Percentiles rank a stretch among this genome's conserved stretches.
Conservation (phyloP, 2,113 vertebrate genomes). For the Microcebus jonahi region DNA sequence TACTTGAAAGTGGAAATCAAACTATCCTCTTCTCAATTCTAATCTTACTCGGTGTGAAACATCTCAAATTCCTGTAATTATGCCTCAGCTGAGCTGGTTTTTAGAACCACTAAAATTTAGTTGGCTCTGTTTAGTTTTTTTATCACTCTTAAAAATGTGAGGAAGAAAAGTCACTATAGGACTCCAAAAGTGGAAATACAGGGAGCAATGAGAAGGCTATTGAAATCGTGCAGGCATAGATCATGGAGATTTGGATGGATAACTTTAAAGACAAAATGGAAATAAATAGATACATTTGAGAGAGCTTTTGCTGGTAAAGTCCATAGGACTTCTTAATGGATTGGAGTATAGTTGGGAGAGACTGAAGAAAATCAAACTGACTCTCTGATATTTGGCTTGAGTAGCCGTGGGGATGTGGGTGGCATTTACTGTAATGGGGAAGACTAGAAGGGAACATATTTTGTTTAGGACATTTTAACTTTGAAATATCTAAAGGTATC, state of each 20-base stretch:
- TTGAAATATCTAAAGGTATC: neutral
- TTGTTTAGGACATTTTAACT: neutral
- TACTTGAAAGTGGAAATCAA: slow-evolving; percentile 24
- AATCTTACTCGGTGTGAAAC: neutral
- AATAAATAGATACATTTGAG: neutral
- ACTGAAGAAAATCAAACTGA: neutral
- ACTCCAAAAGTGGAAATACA: neutral
- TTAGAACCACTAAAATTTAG: neutral
- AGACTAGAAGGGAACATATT: neutral
- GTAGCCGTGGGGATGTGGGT: neutral
- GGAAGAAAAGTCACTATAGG: neutral
- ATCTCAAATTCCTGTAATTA: neutral
- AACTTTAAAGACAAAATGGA: neutral
- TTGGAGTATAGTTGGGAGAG: neutral
- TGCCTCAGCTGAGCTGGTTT: neutral
- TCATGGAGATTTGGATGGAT: neutral
- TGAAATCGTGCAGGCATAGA: neutral
- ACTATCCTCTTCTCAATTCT: neutral
- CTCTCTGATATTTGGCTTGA: neutral
- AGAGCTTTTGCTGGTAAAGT: neutral
- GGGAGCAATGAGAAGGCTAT: neutral
- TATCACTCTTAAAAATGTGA: neutral
- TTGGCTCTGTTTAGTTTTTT: neutral
- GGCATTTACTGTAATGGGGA: neutral
- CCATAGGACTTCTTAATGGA: neutral